Evolutionary conservation across 2,113 vertebrate genomes (phyloP).

Genomic region (Egretta garzetta): DNA sequence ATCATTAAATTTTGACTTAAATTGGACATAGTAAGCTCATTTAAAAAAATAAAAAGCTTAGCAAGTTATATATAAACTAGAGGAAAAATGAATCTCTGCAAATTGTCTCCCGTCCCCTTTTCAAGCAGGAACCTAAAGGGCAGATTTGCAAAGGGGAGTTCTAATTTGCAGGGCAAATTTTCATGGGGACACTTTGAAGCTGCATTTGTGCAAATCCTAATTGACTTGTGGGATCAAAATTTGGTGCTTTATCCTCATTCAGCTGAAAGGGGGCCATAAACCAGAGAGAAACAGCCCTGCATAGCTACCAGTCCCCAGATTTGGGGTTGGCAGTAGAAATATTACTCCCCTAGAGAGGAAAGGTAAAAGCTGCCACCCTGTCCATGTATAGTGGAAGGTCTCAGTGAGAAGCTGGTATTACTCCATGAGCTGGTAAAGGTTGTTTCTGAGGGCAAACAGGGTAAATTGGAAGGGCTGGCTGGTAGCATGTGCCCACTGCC

Average conservation of each 20-base stretch:
- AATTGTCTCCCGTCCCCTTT: slow-evolving; percentile 3
- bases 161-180: slow-evolving; percentile 22
- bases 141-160: slow-evolving; percentile 20
- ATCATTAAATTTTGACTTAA: slow-evolving; percentile 72
- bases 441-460: not conserved
- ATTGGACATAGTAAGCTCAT: slow-evolving; percentile 64
- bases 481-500: rapidly evolving
- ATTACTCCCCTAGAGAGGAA: not conserved
- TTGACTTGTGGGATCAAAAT: not conserved
- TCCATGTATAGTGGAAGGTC: not conserved
- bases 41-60: slow-evolving; percentile 65
- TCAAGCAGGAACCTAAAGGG: slow-evolving; percentile 23
- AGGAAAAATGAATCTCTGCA: slow-evolving; percentile 40
- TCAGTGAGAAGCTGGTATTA: not conserved
- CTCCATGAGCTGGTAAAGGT: not conserved
- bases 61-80: slow-evolving; percentile 63
- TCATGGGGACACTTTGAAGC: not conserved
- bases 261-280: not conserved
- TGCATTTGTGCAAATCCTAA: not conserved
- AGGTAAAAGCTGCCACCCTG: not conserved
- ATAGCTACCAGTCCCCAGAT: not conserved
- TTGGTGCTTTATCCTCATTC: not conserved
- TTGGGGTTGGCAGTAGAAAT: not conserved
- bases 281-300: not conserved
- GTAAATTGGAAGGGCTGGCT: not conserved